phyloP scores from a whole-genome alignment of 2,888 invertebrate genomes.

The Nemapogon koenigi region DNA sequence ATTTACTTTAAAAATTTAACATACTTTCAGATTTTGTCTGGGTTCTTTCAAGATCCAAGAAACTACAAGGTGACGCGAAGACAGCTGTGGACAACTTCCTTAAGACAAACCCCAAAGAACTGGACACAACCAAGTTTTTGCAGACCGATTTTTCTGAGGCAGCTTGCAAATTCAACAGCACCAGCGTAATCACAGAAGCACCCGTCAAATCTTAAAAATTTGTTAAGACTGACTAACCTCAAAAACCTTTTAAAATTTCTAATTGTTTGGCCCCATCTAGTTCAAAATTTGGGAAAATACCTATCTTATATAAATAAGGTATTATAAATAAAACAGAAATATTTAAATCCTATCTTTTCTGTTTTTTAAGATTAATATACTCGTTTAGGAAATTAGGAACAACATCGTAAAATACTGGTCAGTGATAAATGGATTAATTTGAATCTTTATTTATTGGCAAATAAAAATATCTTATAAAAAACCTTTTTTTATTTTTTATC shows the following conservation, averaged over 20 bases:
- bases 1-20: no score
- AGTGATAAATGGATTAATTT: not conserved
- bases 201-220: slow-evolving; percentile 25
- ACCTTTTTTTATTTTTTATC: no score
- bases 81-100: slow-evolving; percentile 37
- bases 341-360: no score
- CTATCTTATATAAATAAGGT: no score
- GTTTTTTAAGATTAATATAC: no score
- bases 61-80: slow-evolving; percentile 37
- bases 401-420: no score
- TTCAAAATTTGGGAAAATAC: no score
- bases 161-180: slow-evolving; percentile 37
- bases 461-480: no score
- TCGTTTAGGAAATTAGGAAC: no score
- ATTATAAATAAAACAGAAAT: no score
- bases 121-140: slow-evolving; percentile 32
- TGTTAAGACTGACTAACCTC: slow-evolving; percentile 11
- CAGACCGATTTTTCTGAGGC: slow-evolving; percentile 38
- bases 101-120: slow-evolving; percentile 30
- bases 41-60: slow-evolving; percentile 40
- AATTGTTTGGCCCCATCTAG: no score
- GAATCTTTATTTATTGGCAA: slow-evolving; percentile 8
- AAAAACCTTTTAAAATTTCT: no score
- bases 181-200: slow-evolving; percentile 28
- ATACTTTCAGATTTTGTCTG: slow-evolving; percentile 36